These are phyloP conservation scores for Lampropteryx suffumata DNA, from an alignment of 2,888 invertebrate species.

Conservation along the genomic window DNA sequence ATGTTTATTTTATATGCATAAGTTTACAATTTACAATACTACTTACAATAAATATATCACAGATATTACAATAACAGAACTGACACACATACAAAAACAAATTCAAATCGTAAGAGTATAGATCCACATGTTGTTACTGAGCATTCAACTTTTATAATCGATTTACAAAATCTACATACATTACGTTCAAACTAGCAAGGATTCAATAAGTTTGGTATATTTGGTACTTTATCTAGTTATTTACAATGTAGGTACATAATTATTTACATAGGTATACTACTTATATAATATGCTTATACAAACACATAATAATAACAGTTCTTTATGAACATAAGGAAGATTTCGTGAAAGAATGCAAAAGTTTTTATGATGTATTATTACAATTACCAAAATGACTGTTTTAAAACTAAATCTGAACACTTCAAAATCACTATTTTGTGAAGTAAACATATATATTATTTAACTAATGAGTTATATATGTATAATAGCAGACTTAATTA, in stretches of 20 bases:
- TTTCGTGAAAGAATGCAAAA: too few relatives aligned
- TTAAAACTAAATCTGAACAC: too few relatives aligned
- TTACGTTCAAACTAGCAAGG: conserved; percentile 61
- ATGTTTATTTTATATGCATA: conserved; percentile 51
- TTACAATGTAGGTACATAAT: conserved; percentile 22
- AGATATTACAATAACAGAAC: conserved; percentile 77
- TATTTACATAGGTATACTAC: conserved; percentile 28
- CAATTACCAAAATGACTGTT: too few relatives aligned
- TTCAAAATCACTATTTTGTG: too few relatives aligned
- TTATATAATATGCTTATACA: background rate
- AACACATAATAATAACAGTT: too few relatives aligned
- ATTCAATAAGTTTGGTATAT: conserved; percentile 48
- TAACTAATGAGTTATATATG: too few relatives aligned
- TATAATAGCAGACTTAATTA: too few relatives aligned
- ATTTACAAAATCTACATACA: conserved; percentile 62
- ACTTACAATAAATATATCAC: conserved; percentile 83
- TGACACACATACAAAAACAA: conserved; percentile 48
- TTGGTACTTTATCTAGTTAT: conserved; percentile 32
- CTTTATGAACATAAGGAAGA: too few relatives aligned
- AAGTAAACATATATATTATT: too few relatives aligned
- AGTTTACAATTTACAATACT: conserved; percentile 67
- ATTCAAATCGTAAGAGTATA: too few relatives aligned
- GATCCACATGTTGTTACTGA: conserved; percentile 22
- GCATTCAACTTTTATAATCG: conserved; percentile 29
- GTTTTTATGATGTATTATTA: too few relatives aligned